A percentile compares a stretch with the other conserved stretches of the same genome.
These are phyloP conservation scores for Myathropa florea DNA, from an alignment of 2,888 invertebrate genomes.

Conservation along the genomic window DNA sequence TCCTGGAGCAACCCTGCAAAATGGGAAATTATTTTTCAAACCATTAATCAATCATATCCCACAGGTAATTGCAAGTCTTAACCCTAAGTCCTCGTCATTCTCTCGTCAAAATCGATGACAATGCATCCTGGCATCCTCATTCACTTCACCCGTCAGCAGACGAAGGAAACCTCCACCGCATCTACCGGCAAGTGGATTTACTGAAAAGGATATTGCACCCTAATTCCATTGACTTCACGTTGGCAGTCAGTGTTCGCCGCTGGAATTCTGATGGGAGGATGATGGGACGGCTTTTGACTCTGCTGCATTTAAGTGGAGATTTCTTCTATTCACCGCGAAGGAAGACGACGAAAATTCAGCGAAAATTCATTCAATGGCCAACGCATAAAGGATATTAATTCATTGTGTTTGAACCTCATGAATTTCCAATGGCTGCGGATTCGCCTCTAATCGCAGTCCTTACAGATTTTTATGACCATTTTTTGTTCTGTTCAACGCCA, in stretches of 20 bases:
- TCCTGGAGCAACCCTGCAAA: conserved; percentile 87
- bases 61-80: conserved; percentile 43
- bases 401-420: conserved; percentile 5
- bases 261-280: conserved; percentile 5
- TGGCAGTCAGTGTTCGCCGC: neutral
- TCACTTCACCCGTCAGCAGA: too few species aligned
- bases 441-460: conserved; percentile 15
- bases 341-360: conserved; percentile 14
- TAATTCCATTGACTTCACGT: conserved; percentile 48
- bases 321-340: neutral
- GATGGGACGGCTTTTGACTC: neutral
- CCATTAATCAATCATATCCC: conserved; percentile 54
- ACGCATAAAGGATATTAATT: conserved; percentile 36
- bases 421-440: conserved; percentile 27
- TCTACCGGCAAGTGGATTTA: conserved; percentile 26
- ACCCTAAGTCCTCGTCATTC: conserved; percentile 11
- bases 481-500: neutral
- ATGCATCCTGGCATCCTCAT: conserved; percentile 37
- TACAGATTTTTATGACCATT: conserved; percentile 29
- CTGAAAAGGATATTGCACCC: conserved; percentile 63
- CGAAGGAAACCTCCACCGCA: conserved; percentile 10
- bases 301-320: neutral
- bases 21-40: conserved; percentile 32
- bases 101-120: conserved; percentile 50
- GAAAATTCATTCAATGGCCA: conserved; percentile 12